Conservation (phyloP, 1,140 invertebrate species). For the Orius laevigatus region DNA sequence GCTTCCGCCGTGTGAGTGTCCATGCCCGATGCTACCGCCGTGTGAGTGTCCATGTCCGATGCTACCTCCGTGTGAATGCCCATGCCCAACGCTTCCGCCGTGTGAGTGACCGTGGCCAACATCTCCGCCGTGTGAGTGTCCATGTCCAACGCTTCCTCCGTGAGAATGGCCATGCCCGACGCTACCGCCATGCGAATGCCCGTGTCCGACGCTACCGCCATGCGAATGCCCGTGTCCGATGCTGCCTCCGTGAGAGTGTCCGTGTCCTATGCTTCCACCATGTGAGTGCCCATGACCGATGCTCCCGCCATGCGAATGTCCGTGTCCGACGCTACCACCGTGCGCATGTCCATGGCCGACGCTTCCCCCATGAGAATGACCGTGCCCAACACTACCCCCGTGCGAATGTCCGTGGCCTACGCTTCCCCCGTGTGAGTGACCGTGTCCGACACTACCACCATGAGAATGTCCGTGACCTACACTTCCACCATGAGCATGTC, state of each 20-base stretch:
- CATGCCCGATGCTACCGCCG: slow-evolving; percentile 8
- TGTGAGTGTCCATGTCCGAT: slow-evolving; percentile 13
- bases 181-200: slow-evolving; percentile 6
- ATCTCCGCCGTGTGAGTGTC: slow-evolving; percentile 9
- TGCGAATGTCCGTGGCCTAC: slow-evolving; percentile 12
- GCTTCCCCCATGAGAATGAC: slow-evolving; percentile 15
- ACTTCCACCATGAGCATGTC: slow-evolving; percentile 13
- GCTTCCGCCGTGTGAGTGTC: slow-evolving; percentile 8
- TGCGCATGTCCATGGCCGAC: slow-evolving; percentile 13
- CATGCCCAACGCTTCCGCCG: slow-evolving; percentile 11
- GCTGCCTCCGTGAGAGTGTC: slow-evolving; percentile 12
- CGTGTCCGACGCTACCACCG: slow-evolving; percentile 13
- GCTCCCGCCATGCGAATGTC: slow-evolving; percentile 14
- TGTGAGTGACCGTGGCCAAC: slow-evolving; percentile 9
- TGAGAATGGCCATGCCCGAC: slow-evolving; percentile 10
- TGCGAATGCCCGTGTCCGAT: slow-evolving; percentile 13
- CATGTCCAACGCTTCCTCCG: slow-evolving; percentile 10
- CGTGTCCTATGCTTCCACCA: slow-evolving; percentile 14
- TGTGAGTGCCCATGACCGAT: slow-evolving; percentile 12
- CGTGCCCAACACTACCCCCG: slow-evolving; percentile 12
- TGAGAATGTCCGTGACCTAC: slow-evolving; percentile 14
- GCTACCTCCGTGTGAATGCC: slow-evolving; percentile 11
- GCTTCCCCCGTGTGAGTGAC: slow-evolving; percentile 13
- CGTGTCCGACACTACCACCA: slow-evolving; percentile 15
- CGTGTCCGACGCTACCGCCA: slow-evolving; percentile 8